phyloP scores from a whole-genome alignment of 2,113 vertebrate genomes.

The Triplophysa rosa region DNA sequence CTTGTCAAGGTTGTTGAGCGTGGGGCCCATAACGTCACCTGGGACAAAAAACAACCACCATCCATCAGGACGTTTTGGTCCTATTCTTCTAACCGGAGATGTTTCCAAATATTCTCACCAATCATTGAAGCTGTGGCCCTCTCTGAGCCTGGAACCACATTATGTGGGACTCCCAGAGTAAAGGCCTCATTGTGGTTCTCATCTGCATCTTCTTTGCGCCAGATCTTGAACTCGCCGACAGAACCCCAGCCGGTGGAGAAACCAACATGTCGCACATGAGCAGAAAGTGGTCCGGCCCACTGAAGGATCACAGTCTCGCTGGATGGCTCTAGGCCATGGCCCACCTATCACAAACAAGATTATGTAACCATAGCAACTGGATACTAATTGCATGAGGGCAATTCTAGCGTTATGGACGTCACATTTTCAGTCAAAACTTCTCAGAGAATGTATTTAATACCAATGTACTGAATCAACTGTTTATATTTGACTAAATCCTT shows the following conservation, averaged over 20 bases:
- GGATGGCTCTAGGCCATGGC: constrained; percentile 80
- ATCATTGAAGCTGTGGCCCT: constrained; percentile 87
- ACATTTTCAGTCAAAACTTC: too few relatives aligned
- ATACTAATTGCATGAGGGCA: not conserved
- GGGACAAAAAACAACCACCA: constrained; percentile 17
- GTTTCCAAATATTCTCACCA: constrained; percentile 68
- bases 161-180: constrained; percentile 88
- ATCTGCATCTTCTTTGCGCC: constrained; percentile 90
- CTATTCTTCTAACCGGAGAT: not conserved
- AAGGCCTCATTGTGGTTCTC: constrained; percentile 95
- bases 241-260: constrained; percentile 97
- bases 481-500: too few relatives aligned
- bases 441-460: too few relatives aligned
- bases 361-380: constrained; percentile 4
- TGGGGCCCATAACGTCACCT: constrained; percentile 96
- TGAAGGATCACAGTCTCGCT: constrained; percentile 84
- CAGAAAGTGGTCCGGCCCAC: constrained; percentile 76
- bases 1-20: constrained; percentile 86
- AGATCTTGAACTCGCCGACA: constrained; percentile 91
- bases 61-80: not conserved
- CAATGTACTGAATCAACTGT: too few relatives aligned
- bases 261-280: constrained; percentile 86
- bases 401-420: too few relatives aligned
- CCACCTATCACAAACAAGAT: constrained; percentile 74
- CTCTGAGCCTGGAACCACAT: constrained; percentile 89